Conservation (phyloP, 2,888 invertebrate genomes). For the Eilema caniola region DNA sequence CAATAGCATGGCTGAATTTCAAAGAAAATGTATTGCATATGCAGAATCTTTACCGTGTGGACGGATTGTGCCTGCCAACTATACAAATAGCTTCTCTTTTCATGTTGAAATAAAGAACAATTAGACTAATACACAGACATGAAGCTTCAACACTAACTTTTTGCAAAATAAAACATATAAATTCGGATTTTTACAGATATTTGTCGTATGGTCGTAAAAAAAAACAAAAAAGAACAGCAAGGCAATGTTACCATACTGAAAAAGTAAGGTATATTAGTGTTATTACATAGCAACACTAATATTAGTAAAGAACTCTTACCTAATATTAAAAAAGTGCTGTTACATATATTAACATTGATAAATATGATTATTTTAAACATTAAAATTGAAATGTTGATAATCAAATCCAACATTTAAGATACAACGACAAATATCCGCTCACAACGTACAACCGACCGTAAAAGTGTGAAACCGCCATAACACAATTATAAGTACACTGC, state of each 20-base stretch:
- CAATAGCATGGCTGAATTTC: constrained; percentile 19
- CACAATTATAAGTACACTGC: constrained; percentile 66
- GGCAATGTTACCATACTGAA: constrained; percentile 11
- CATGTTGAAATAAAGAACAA: constrained; percentile 39
- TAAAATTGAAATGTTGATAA: constrained; percentile 5
- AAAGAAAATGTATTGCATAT: constrained; percentile 34
- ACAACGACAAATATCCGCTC: constrained; percentile 46
- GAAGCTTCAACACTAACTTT: constrained; percentile 42
- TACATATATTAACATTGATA: constrained; percentile 5
- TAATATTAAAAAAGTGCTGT: background rate
- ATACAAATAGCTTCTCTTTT: constrained; percentile 47
- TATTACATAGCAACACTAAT: background rate
- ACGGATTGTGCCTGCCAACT: constrained; percentile 73
- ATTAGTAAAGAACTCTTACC: background rate
- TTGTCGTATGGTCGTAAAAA: constrained; percentile 27
- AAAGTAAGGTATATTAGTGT: background rate
- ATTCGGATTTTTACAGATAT: constrained; percentile 52
- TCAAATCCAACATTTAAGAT: constrained; percentile 17
- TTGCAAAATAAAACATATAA: constrained; percentile 50
- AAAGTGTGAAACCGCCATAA: constrained; percentile 48
- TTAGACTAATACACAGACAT: constrained; percentile 40
- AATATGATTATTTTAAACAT: constrained; percentile 2
- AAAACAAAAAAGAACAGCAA: background rate
- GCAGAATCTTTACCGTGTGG: constrained; percentile 67
- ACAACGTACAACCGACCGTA: constrained; percentile 29